Percentiles rank a stretch among this genome's conserved stretches.
These are phyloP conservation scores for Cantharis rustica DNA, from an alignment of 2,888 invertebrate species.

Conservation along the genomic window DNA sequence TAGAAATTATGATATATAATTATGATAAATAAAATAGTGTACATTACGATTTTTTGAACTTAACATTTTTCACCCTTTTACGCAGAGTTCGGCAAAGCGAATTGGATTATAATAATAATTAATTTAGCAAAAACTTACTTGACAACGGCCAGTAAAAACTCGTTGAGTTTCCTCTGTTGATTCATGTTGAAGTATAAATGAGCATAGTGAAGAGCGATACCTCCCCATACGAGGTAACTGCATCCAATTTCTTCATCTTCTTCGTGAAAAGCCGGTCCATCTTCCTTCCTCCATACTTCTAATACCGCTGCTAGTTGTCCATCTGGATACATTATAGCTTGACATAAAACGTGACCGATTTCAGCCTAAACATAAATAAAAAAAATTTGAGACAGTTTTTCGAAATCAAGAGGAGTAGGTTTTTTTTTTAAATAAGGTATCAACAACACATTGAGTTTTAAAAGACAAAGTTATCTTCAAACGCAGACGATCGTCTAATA, in stretches of 20 bases:
- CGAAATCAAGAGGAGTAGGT: too few species aligned
- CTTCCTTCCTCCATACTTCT: constrained; percentile 66
- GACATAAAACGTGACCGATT: constrained; percentile 59
- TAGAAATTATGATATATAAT: too few species aligned
- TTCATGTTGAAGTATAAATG: constrained; percentile 71
- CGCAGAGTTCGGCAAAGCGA: too few species aligned
- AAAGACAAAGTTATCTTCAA: too few species aligned
- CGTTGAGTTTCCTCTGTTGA: constrained; percentile 73
- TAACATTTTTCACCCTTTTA: too few species aligned
- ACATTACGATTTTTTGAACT: too few species aligned
- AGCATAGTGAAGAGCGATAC: constrained; percentile 71
- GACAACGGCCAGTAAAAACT: constrained; percentile 78
- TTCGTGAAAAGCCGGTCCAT: constrained; percentile 62
- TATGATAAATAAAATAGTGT: too few species aligned
- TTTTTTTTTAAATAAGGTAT: too few species aligned
- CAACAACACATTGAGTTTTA: too few species aligned
- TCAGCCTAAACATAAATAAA: constrained; percentile 46
- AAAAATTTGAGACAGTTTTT: background rate
- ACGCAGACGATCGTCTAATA: too few species aligned
- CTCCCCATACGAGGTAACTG: constrained; percentile 72
- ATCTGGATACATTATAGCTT: constrained; percentile 67
- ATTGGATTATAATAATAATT: too few species aligned
- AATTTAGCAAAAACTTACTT: too few species aligned
- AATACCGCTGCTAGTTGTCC: constrained; percentile 69
- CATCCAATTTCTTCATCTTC: constrained; percentile 72